These are phyloP conservation scores for Bombyx mandarina DNA, from an alignment of 1,140 invertebrate genomes.

Conservation along the genomic window DNA sequence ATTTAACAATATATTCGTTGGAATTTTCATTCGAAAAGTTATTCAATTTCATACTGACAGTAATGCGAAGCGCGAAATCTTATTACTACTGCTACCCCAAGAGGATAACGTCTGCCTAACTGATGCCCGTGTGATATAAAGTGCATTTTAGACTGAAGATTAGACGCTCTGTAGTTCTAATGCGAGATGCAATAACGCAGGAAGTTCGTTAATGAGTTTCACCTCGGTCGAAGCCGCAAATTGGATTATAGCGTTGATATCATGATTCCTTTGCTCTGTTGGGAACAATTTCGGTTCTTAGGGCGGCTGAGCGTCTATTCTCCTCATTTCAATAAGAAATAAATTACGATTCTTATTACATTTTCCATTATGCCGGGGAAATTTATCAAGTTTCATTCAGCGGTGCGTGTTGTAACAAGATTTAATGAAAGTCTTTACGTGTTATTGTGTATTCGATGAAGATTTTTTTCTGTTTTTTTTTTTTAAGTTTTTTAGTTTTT, in stretches of 20 bases:
- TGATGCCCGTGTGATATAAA: conserved; percentile 27
- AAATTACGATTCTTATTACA: conserved; percentile 70
- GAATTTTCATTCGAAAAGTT: conserved; percentile 20
- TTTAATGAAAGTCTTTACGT: conserved; percentile 43
- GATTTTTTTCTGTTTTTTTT: too few species aligned
- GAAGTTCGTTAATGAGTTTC: conserved; percentile 59
- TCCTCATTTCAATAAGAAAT: conserved; percentile 69
- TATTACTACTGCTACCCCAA: conserved; percentile 29
- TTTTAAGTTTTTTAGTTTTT: too few species aligned
- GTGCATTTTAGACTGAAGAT: conserved; percentile 40
- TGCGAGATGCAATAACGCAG: conserved; percentile 55
- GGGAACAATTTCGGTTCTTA: conserved; percentile 50
- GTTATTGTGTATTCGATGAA: background rate
- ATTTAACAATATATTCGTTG: conserved; percentile 18
- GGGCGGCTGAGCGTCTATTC: conserved; percentile 54
- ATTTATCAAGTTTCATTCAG: conserved; percentile 59
- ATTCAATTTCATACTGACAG: conserved; percentile 39
- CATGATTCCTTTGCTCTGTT: conserved; percentile 39
- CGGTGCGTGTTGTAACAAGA: conserved; percentile 42
- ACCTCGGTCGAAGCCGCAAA: conserved; percentile 50
- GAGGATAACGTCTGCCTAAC: conserved; percentile 11
- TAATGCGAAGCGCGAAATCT: conserved; percentile 40
- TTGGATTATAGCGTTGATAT: conserved; percentile 67
- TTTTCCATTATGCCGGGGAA: conserved; percentile 61
- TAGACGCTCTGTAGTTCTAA: conserved; percentile 30